These are phyloP conservation scores for Tokudaia muenninki DNA, from an alignment of 2,797 vertebrate genomes.

Conservation along the genomic window DNA sequence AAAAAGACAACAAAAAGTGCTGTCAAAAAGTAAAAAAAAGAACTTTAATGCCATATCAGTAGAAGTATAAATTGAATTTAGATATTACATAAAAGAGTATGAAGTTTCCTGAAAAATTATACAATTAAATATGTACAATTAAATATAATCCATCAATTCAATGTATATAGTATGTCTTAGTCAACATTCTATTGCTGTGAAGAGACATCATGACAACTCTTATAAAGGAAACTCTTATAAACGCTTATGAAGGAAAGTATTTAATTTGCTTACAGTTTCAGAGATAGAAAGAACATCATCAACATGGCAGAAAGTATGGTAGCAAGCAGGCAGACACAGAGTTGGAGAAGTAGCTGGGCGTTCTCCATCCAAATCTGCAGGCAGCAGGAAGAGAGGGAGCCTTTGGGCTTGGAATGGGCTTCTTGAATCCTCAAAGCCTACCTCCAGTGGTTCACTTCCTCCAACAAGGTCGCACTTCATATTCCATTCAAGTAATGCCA, in stretches of 20 bases:
- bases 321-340: not conserved
- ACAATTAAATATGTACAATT: not conserved
- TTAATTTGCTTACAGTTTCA: not conserved
- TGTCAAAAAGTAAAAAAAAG: not conserved
- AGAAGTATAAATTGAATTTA: not conserved
- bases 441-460: not conserved
- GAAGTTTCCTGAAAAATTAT: not conserved
- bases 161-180: not conserved
- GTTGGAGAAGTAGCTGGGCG: not conserved
- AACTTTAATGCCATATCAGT: not conserved
- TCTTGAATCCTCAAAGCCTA: not conserved
- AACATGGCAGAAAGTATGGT: not conserved
- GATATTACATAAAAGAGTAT: not conserved
- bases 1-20: not conserved
- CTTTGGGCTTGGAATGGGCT: not conserved
- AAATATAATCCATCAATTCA: not conserved
- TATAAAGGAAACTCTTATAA: not conserved
- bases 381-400: not conserved
- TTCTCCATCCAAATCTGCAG: not conserved
- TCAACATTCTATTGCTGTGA: not conserved
- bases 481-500: not conserved
- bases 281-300: not conserved
- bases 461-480: not conserved
- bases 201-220: not conserved
- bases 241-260: not conserved